phyloP scores from a whole-genome alignment of 2,797 vertebrate species.

The Chromobotia macracanthus region DNA sequence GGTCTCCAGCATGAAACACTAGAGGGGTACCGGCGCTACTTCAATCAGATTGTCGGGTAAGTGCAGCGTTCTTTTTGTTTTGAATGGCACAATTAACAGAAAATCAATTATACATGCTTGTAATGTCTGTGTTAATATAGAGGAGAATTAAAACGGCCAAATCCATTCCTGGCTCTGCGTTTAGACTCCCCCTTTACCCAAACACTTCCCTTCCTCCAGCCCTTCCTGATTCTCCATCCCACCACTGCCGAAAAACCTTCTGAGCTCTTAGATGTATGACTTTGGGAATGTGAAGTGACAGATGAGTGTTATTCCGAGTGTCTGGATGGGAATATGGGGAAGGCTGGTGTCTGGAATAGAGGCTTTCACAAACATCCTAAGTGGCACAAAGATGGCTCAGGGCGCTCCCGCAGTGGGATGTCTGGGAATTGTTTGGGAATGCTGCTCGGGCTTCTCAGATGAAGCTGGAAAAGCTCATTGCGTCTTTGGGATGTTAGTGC shows the following conservation, averaged over 20 bases:
- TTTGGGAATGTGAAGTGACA: constrained; percentile 63
- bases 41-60: constrained; percentile 97
- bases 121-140: constrained; percentile 28
- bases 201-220: constrained; percentile 31
- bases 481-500: constrained; percentile 3
- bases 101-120: constrained; percentile 16
- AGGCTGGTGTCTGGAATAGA: constrained; percentile 55
- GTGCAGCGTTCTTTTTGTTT: constrained; percentile 62
- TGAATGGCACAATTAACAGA: constrained; percentile 28
- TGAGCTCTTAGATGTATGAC: constrained; percentile 65
- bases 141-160: constrained; percentile 31
- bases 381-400: constrained; percentile 16
- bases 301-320: constrained; percentile 70
- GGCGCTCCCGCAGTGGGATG: constrained; percentile 14
- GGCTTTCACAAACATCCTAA: background rate
- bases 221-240: constrained; percentile 45
- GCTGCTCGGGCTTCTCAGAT: background rate
- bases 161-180: constrained; percentile 11
- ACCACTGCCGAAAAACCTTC: constrained; percentile 40
- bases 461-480: background rate
- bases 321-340: constrained; percentile 65
- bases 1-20: constrained; percentile 89
- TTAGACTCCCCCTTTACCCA: constrained; percentile 38
- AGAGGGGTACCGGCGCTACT: constrained; percentile 93
- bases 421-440: constrained; percentile 18